A percentile compares a stretch with the other conserved stretches of the same genome.
Evolutionary conservation across 2,797 vertebrate species (phyloP).

Genomic region (Scarus forsteni): DNA sequence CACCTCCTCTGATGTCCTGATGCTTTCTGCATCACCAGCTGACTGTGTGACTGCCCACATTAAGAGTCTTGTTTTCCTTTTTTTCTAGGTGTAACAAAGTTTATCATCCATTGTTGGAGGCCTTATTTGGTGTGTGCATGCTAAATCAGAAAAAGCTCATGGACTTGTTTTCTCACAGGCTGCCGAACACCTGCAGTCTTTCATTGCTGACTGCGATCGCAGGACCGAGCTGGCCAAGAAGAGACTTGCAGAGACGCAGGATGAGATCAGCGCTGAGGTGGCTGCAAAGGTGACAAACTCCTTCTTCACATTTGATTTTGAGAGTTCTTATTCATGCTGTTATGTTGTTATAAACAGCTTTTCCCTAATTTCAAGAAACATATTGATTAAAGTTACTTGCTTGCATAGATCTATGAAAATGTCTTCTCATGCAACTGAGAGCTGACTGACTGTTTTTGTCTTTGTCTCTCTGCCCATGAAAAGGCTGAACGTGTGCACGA

Average conservation of each 20-base stretch:
- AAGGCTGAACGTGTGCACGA: slow-evolving; percentile 98
- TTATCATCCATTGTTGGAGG: no score
- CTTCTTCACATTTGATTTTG: not conserved
- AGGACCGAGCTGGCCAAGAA: slow-evolving; percentile 98
- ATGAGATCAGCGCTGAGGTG: slow-evolving; percentile 98
- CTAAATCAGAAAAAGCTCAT: not conserved
- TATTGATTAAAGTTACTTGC: not conserved
- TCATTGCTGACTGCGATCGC: slow-evolving; percentile 97
- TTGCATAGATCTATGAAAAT: not conserved
- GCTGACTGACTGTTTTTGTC: not conserved
- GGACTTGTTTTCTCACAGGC: slow-evolving; percentile 81
- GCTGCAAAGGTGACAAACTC: slow-evolving; percentile 90
- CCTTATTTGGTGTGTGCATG: not conserved
- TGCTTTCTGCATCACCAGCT: not conserved
- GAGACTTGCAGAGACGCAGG: slow-evolving; percentile 96
- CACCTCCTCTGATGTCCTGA: not conserved
- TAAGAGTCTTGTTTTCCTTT: not conserved
- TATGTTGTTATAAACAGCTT: not conserved
- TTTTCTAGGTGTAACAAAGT: no score
- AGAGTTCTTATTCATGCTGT: not conserved
- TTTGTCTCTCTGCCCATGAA: slow-evolving; percentile 14
- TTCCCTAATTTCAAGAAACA: not conserved
- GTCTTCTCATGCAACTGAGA: not conserved
- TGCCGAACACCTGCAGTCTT: slow-evolving; percentile 97
- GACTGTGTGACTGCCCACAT: not conserved